Conservation (phyloP, 2,888 invertebrate species). For the Seira ritae region DNA sequence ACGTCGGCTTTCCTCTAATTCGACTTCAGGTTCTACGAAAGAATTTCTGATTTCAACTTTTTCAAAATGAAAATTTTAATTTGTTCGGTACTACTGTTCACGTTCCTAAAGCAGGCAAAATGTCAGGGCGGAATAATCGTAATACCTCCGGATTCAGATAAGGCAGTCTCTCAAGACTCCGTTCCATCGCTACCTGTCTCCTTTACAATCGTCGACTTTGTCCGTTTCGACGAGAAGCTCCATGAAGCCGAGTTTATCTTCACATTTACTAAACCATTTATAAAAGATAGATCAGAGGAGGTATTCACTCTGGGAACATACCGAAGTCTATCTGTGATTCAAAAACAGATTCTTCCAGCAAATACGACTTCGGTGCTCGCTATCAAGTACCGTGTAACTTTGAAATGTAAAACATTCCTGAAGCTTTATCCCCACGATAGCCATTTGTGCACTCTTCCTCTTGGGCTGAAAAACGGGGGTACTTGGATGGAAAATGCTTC, state of each 20-base stretch:
- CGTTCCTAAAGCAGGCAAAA: neutral
- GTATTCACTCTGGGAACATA: neutral
- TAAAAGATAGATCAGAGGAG: neutral
- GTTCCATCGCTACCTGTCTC: neutral
- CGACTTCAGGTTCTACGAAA: neutral
- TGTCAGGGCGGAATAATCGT: neutral
- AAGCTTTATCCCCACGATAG: slow-evolving; percentile 3
- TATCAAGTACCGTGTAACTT: neutral
- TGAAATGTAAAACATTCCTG: neutral
- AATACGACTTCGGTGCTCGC: no score
- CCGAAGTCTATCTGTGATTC: neutral
- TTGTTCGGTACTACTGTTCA: neutral
- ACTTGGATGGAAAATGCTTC: neutral
- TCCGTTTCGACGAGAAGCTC: neutral
- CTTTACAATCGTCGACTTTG: neutral
- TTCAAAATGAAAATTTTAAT: neutral
- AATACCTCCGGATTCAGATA: no score
- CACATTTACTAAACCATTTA: no score
- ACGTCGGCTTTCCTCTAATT: neutral
- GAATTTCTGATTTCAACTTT: no score
- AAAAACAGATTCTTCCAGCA: neutral
- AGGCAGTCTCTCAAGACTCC: no score
- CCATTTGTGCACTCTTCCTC: neutral
- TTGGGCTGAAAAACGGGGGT: neutral
- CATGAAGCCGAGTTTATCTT: neutral